Conservation (phyloP, 1,140 invertebrate species). For the Drosophila truncata region DNA sequence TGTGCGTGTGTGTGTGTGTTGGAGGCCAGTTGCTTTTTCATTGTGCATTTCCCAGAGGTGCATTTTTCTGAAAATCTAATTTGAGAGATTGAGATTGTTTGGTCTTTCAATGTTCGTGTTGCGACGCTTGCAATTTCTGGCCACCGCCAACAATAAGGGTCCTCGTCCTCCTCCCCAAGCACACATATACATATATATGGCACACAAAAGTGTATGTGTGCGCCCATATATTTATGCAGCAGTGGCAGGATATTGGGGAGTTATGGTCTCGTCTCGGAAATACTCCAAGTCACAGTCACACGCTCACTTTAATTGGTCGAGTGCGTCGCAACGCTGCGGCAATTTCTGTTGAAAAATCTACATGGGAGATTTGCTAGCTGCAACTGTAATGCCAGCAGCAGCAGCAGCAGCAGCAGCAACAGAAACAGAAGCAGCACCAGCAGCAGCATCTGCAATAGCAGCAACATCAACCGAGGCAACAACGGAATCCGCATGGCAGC, state of each 20-base stretch:
- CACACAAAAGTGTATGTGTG: constrained; percentile 6
- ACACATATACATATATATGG: constrained; percentile 26
- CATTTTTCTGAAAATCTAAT: constrained; percentile 85
- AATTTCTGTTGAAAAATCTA: constrained; percentile 77
- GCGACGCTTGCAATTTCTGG: constrained; percentile 79
- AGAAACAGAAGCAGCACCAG: constrained; percentile 16
- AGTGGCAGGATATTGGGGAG: constrained; percentile 70
- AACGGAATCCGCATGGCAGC: constrained; percentile 67
- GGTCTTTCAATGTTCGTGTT: constrained; percentile 83
- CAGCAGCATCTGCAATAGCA: constrained; percentile 26
- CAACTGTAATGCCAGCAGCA: constrained; percentile 36
- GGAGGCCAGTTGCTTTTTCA: constrained; percentile 73
- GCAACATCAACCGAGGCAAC: constrained; percentile 45
- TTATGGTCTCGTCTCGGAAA: constrained; percentile 68
- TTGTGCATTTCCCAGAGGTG: constrained; percentile 85
- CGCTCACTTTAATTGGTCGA: constrained; percentile 79
- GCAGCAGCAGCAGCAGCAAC: constrained; percentile 29
- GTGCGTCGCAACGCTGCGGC: constrained; percentile 72
- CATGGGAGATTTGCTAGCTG: constrained; percentile 56
- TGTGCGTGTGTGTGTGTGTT: constrained; percentile 30
- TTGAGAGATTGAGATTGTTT: constrained; percentile 85
- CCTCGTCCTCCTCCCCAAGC: constrained; percentile 9
- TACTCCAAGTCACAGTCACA: constrained; percentile 46
- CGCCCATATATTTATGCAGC: constrained; percentile 54
- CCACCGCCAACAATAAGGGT: constrained; percentile 39